Evolutionary conservation across 2,797 vertebrate genomes (phyloP).

Genomic region (Anisognathus igniventris): DNA sequence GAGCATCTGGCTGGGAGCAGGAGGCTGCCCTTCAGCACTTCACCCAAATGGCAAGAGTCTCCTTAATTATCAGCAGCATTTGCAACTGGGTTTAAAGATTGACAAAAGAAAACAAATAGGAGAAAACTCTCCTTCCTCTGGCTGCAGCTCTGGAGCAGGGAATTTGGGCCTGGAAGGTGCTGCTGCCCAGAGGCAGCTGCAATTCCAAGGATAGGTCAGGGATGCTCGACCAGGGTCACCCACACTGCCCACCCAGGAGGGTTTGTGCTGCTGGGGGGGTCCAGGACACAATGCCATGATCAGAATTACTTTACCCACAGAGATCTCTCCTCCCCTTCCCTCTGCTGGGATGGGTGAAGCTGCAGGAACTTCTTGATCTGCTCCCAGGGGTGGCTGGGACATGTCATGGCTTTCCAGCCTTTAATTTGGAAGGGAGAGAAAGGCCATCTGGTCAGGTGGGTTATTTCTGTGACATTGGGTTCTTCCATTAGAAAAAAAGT

Average conservation of each 20-base stretch:
- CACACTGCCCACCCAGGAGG: neutral
- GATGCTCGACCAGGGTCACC: neutral
- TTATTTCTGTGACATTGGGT: neutral
- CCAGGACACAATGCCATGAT: accelerated
- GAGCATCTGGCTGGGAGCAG: neutral
- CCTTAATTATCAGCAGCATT: neutral
- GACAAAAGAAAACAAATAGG: neutral
- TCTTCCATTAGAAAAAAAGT: neutral
- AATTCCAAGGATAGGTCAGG: neutral
- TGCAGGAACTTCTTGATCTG: neutral
- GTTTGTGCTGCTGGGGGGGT: neutral
- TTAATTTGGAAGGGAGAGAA: neutral
- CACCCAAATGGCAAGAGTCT: neutral
- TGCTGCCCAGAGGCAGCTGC: neutral
- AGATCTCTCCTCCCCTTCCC: neutral
- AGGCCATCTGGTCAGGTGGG: accelerated
- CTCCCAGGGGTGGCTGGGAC: neutral
- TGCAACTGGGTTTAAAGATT: neutral
- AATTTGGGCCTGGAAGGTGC: neutral
- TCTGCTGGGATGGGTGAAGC: neutral
- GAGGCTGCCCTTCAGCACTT: neutral
- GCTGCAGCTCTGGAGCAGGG: neutral
- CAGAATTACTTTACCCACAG: neutral
- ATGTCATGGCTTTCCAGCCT: neutral
- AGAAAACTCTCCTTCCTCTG: neutral